phyloP scores from a whole-genome alignment of 2,113 vertebrate genomes.

The Bos taurus region ARS-UCD2.0 NC_037331.1:61424001-61424500 shows the following conservation, averaged over 20 bases:
- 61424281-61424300: neutral
- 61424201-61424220: slow-evolving; percentile 43
- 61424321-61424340: neutral
- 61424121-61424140: neutral
- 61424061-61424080: neutral
- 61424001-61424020: neutral
- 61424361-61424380: neutral
- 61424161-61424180: slow-evolving; percentile 14
- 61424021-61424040: neutral
- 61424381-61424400: neutral
- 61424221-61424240: slow-evolving; percentile 27
- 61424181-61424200: slow-evolving; percentile 31
- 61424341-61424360: neutral
- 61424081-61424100: neutral
- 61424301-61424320: neutral
- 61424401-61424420: neutral
- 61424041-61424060: neutral
- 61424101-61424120: neutral
- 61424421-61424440: neutral
- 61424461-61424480: neutral
- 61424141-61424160: neutral
- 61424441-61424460: neutral
- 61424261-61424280: slow-evolving; percentile 24
- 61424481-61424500: slow-evolving; percentile 18
- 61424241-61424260: neutral